A percentile compares a stretch with the other conserved stretches of the same genome.
phyloP scores from a whole-genome alignment of 2,797 vertebrate species.

The Limosa lapponica region DNA sequence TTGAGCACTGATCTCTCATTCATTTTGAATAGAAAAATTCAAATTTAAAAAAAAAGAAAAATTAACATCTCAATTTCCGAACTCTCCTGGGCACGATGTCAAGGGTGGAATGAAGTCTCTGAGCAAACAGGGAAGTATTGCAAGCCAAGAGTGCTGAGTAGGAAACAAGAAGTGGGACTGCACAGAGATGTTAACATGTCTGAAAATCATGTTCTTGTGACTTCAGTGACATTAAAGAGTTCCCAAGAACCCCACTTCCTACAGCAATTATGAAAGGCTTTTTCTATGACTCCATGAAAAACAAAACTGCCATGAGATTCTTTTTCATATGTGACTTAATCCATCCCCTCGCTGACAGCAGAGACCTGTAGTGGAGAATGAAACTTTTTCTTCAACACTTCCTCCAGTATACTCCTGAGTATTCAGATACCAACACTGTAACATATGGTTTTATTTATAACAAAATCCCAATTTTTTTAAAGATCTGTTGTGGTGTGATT shows the following conservation, averaged over 20 bases:
- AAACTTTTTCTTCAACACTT: neutral
- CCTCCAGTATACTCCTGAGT: neutral
- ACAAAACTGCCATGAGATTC: neutral
- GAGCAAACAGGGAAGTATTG: neutral
- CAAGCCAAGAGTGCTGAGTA: neutral
- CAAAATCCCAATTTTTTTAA: neutral
- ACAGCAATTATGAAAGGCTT: neutral
- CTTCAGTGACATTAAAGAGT: neutral
- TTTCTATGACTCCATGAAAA: neutral
- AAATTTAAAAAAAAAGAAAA: neutral
- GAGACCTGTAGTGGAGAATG: neutral
- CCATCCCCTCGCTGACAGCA: neutral
- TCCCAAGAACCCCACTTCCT: neutral
- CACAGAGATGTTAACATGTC: neutral
- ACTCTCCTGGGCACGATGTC: neutral
- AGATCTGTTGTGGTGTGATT: neutral
- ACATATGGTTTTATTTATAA: neutral
- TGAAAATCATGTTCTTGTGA: neutral
- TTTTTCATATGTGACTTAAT: neutral
- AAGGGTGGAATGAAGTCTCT: neutral
- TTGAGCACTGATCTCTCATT: neutral
- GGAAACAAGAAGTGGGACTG: neutral
- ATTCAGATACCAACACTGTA: neutral
- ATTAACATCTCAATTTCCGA: neutral
- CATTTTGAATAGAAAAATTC: neutral